These are phyloP conservation scores for Chloroceryle aenea DNA, from an alignment of 2,113 vertebrate species.

Conservation along the genomic window DNA sequence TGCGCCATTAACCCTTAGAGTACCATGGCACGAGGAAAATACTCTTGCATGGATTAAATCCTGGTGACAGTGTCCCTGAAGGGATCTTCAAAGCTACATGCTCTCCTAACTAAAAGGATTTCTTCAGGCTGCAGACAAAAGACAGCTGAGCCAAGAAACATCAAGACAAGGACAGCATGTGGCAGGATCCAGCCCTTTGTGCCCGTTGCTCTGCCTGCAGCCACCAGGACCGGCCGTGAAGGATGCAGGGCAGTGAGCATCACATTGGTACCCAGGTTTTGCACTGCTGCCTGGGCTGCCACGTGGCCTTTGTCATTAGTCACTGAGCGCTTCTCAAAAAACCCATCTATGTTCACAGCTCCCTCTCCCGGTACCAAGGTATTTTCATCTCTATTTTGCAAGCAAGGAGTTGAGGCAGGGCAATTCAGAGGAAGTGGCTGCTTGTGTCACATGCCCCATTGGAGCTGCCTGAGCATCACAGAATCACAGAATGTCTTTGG, in stretches of 20 bases:
- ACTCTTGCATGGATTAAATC: background rate
- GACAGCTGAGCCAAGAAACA: background rate
- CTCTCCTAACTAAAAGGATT: background rate
- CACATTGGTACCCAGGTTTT: background rate
- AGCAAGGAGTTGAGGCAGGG: background rate
- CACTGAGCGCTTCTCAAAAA: background rate
- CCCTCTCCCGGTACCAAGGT: background rate
- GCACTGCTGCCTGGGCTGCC: accelerated
- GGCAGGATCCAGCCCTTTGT: background rate
- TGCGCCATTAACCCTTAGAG: background rate
- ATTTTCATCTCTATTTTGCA: background rate
- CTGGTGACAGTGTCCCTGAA: accelerated
- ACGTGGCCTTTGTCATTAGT: accelerated
- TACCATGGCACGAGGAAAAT: background rate
- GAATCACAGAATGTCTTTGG: too few species aligned
- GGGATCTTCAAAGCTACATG: accelerated
- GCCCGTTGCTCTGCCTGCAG: accelerated
- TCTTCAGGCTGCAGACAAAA: background rate
- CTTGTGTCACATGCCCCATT: accelerated
- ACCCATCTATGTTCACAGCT: background rate
- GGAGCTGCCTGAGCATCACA: background rate
- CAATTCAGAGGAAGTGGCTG: accelerated
- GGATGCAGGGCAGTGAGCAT: background rate
- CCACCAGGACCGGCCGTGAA: accelerated
- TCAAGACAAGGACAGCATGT: accelerated